A percentile compares a stretch with the other conserved stretches of the same genome.
These are phyloP conservation scores for Pitangus sulphuratus DNA, from an alignment of 2,797 vertebrate species.

Conservation along the genomic window DNA sequence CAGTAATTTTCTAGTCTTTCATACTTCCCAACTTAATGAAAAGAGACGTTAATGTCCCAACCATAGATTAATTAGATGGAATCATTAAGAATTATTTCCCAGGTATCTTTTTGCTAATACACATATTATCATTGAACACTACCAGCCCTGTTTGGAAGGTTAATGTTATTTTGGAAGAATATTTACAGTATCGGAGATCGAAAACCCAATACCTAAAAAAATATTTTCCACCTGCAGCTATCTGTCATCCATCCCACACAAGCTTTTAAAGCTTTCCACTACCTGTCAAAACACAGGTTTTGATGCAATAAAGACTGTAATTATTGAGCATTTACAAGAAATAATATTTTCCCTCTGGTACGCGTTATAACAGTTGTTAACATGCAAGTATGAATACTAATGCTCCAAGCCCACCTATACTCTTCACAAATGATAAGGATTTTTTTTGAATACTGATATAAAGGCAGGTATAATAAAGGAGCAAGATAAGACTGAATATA, in stretches of 20 bases:
- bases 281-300: conserved; percentile 73
- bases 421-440: conserved; percentile 26
- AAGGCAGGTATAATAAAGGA: conserved; percentile 38
- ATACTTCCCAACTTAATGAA: conserved; percentile 61
- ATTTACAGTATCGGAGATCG: conserved; percentile 6
- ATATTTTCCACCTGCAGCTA: conserved; percentile 67
- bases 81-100: conserved; percentile 47
- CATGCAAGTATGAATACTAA: conserved; percentile 66
- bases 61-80: conserved; percentile 49
- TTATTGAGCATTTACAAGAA: conserved; percentile 78
- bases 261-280: conserved; percentile 70
- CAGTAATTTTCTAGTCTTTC: conserved; percentile 55
- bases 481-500: conserved; percentile 5
- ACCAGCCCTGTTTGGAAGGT: conserved; percentile 38
- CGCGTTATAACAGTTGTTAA: conserved; percentile 63
- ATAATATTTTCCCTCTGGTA: conserved; percentile 77
- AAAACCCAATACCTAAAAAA: conserved; percentile 35
- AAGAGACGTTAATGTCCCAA: conserved; percentile 52
- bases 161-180: conserved; percentile 62
- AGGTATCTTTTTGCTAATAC: conserved; percentile 41
- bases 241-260: conserved; percentile 70
- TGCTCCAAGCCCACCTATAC: conserved; percentile 39
- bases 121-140: not conserved
- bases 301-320: conserved; percentile 79
- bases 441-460: conserved; percentile 26